Percentiles rank a stretch among this genome's conserved stretches.
Conservation (phyloP, 2,888 invertebrate genomes). For the Parnassius mnemosyne region DNA sequence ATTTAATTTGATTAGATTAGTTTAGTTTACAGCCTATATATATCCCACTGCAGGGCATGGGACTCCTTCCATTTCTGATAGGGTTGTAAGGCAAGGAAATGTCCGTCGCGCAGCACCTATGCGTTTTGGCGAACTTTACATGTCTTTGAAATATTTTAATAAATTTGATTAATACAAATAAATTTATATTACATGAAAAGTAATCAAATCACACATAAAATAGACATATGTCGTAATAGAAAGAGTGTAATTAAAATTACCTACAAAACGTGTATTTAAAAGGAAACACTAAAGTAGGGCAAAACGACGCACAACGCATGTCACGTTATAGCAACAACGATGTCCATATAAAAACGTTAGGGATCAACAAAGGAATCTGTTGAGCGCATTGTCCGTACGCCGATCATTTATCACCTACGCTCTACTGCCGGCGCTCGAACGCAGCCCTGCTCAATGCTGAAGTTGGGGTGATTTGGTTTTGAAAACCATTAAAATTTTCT, state of each 20-base stretch:
- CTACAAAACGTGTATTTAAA: neutral
- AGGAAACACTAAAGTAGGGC: neutral
- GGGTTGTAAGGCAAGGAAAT: no score
- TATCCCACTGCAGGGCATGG: no score
- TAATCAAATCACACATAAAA: no score
- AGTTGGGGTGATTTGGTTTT: constrained; percentile 42
- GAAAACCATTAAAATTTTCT: constrained; percentile 60
- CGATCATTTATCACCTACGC: constrained; percentile 76
- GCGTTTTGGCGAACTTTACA: no score
- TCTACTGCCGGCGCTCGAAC: constrained; percentile 66
- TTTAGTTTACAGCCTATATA: no score
- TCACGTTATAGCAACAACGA: constrained; percentile 66
- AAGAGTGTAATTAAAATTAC: neutral
- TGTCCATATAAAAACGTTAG: constrained; percentile 73
- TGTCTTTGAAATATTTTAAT: no score
- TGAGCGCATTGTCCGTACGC: constrained; percentile 67
- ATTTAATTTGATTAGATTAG: no score
- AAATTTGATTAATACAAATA: no score
- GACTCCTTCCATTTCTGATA: no score
- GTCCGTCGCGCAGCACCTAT: no score
- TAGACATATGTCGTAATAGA: no score
- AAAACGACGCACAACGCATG: constrained; percentile 34
- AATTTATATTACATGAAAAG: no score
- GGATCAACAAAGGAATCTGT: constrained; percentile 76
- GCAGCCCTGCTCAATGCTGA: constrained; percentile 68